Evolutionary conservation across 2,888 invertebrate genomes (phyloP).

Genomic region (Megastigmus dorsalis): DNA sequence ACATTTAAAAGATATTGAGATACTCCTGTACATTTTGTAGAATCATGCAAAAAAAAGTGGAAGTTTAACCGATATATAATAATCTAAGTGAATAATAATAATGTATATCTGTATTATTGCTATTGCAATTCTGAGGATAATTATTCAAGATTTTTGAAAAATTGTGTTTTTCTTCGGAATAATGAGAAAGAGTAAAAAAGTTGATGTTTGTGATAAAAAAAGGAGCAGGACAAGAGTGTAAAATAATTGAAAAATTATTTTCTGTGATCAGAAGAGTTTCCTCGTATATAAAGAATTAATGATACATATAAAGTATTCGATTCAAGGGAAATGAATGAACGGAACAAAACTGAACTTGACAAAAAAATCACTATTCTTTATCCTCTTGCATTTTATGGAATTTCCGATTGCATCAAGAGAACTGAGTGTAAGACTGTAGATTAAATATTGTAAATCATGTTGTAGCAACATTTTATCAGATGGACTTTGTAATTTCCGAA

Average conservation of each 20-base stretch:
- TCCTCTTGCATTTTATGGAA: slow-evolving; percentile 14
- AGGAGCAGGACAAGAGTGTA: slow-evolving; percentile 23
- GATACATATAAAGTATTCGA: slow-evolving; percentile 24
- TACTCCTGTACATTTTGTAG: slow-evolving; percentile 61
- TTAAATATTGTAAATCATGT: slow-evolving; percentile 45
- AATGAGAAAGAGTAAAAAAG: background rate
- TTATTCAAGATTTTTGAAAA: slow-evolving; percentile 13
- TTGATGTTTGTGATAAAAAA: slow-evolving; percentile 42
- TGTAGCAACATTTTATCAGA: slow-evolving; percentile 26
- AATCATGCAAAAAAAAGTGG: slow-evolving; percentile 53
- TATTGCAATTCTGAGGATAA: slow-evolving; percentile 23
- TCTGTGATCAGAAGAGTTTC: slow-evolving; percentile 42
- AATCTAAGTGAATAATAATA: slow-evolving; percentile 38
- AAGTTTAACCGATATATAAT: slow-evolving; percentile 40
- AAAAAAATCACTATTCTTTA: background rate
- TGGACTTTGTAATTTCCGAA: slow-evolving; percentile 11
- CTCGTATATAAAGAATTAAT: slow-evolving; percentile 13
- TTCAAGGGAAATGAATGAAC: slow-evolving; percentile 10
- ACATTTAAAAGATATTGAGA: slow-evolving; percentile 56
- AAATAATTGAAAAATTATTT: slow-evolving; percentile 50
- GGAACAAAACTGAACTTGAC: slow-evolving; percentile 10
- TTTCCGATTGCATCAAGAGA: slow-evolving; percentile 19
- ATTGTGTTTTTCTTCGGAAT: slow-evolving; percentile 20
- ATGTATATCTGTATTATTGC: slow-evolving; percentile 50
- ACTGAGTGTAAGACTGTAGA: slow-evolving; percentile 37